Evolutionary conservation across 2,113 vertebrate species (phyloP).

Genomic region (Myodes glareolus): DNA sequence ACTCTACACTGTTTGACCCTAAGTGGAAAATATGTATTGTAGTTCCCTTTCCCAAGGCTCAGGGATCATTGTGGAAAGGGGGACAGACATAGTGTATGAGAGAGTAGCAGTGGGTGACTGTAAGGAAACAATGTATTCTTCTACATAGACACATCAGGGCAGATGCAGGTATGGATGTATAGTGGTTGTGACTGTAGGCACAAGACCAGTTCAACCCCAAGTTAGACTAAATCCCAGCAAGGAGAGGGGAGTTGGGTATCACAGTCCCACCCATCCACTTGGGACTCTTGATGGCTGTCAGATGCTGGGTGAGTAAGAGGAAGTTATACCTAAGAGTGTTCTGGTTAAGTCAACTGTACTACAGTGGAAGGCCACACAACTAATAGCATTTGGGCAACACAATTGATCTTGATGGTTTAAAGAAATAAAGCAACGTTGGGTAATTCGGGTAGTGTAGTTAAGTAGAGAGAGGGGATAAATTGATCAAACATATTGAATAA

Average conservation of each 20-base stretch:
- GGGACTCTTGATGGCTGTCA: background rate
- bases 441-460: background rate
- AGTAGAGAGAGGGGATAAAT: background rate
- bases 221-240: background rate
- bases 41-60: background rate
- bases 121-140: background rate
- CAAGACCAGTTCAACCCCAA: too few species aligned
- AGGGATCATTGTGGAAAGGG: background rate
- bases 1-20: background rate
- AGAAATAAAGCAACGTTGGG: background rate
- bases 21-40: background rate
- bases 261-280: background rate
- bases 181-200: background rate
- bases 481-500: background rate
- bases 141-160: background rate
- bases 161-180: background rate
- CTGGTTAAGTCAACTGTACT: background rate
- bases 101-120: too few species aligned
- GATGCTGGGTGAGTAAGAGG: background rate
- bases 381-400: background rate
- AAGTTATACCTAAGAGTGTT: background rate
- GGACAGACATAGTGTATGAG: background rate
- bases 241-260: too few species aligned
- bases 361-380: background rate
- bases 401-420: background rate